Evolutionary conservation across 2,888 invertebrate genomes (phyloP).

Genomic region (Mythimna loreyi): DNA sequence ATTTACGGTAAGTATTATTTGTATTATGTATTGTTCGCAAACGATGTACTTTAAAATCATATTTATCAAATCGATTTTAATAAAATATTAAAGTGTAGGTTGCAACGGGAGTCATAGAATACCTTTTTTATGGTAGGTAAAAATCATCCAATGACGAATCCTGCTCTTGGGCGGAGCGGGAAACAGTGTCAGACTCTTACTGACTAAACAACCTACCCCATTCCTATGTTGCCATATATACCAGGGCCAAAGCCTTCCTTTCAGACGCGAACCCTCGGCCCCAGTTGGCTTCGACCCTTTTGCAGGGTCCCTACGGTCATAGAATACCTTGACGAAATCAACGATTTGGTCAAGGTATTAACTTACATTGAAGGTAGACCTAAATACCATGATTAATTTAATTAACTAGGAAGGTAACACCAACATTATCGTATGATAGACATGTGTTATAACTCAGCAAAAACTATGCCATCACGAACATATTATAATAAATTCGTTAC

Average conservation of each 20-base stretch:
- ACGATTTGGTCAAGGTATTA: not conserved
- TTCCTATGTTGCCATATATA: no score
- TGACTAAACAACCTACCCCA: no score
- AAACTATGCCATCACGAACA: slow-evolving; percentile 44
- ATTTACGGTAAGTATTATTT: not conserved
- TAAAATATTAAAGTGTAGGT: not conserved
- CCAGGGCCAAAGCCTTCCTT: no score
- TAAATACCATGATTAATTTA: not conserved
- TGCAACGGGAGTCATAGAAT: no score
- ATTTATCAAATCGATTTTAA: not conserved
- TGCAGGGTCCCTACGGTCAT: no score
- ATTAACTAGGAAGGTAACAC: slow-evolving; percentile 37
- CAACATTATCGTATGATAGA: slow-evolving; percentile 1
- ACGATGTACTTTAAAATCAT: not conserved
- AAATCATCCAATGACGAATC: no score
- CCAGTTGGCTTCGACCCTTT: no score
- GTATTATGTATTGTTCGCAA: not conserved
- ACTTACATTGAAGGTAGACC: not conserved
- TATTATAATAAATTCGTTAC: slow-evolving; percentile 49
- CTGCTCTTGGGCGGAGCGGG: no score
- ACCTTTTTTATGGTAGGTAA: no score
- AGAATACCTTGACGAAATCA: not conserved
- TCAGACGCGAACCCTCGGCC: no score
- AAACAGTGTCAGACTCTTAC: no score
- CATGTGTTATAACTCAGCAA: slow-evolving; percentile 22